phyloP scores from a whole-genome alignment of 1,140 invertebrate genomes.

The Holcopasites calliopsidis region DNA sequence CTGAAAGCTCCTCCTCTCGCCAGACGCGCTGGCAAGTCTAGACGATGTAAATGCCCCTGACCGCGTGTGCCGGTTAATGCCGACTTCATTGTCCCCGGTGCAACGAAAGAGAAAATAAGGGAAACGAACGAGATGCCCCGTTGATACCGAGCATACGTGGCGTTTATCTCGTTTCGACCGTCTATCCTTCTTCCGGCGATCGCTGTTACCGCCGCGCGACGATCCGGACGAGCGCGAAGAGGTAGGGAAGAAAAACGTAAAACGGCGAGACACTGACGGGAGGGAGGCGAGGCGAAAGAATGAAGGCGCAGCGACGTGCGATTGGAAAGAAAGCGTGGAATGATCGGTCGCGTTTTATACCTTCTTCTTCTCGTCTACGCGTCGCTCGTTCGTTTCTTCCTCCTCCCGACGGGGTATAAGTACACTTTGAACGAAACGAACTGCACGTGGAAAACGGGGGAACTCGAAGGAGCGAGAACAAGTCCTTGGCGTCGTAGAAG shows the following conservation, averaged over 20 bases:
- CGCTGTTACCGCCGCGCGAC: too few relatives aligned
- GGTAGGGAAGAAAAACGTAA: background rate
- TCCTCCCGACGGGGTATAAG: constrained; percentile 9
- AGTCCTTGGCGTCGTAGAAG: background rate
- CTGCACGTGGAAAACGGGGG: background rate
- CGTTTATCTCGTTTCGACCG: background rate
- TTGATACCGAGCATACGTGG: too few relatives aligned
- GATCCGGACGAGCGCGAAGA: too few relatives aligned
- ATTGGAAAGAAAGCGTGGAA: background rate
- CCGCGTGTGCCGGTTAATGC: constrained; percentile 16
- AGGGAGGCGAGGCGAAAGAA: background rate
- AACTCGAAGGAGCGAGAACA: background rate
- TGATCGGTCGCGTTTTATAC: background rate
- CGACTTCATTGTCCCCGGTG: background rate
- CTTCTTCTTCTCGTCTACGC: background rate
- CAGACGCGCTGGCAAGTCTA: constrained; percentile 2
- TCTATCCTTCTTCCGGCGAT: background rate
- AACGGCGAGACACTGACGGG: background rate
- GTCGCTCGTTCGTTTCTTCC: background rate
- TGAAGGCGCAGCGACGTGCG: background rate
- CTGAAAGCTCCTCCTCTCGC: background rate
- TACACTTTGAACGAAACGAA: constrained; percentile 27
- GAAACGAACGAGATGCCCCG: background rate
- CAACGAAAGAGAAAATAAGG: constrained; percentile 22
- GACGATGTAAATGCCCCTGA: constrained; percentile 15